phyloP scores from a whole-genome alignment of 2,888 invertebrate species.

The Tridacna crocea region DNA sequence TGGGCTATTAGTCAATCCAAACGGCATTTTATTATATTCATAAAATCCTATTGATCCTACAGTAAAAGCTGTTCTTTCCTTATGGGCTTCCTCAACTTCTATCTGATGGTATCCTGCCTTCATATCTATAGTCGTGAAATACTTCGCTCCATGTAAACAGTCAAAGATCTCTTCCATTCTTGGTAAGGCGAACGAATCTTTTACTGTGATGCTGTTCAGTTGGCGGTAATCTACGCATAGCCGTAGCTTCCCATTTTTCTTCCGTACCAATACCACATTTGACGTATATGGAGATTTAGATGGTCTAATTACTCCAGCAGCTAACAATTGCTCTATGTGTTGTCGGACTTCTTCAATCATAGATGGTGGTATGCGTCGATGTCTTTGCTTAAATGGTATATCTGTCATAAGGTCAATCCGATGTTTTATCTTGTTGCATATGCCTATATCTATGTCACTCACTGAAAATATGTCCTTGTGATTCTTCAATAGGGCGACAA shows the following conservation, averaged over 20 bases:
- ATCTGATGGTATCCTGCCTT: not conserved
- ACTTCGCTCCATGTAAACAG: not conserved
- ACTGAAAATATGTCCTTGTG: not conserved
- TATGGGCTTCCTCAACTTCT: too few relatives aligned
- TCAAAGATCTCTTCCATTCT: slow-evolving; percentile 1
- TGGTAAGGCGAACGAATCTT: too few relatives aligned
- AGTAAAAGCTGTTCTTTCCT: too few relatives aligned
- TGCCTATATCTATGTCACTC: not conserved
- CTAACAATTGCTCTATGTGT: not conserved
- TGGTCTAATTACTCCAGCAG: not conserved
- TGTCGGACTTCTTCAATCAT: too few relatives aligned
- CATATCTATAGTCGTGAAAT: too few relatives aligned
- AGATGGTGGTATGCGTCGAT: too few relatives aligned
- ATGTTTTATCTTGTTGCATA: too few relatives aligned
- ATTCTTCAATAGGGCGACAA: not conserved
- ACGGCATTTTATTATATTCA: slow-evolving; percentile 40
- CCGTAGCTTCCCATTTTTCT: not conserved
- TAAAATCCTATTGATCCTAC: too few relatives aligned
- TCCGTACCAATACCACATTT: not conserved
- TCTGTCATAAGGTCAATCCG: too few relatives aligned
- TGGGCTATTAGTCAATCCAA: too few relatives aligned
- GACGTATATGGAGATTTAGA: not conserved
- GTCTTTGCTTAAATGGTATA: too few relatives aligned
- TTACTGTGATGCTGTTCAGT: not conserved
- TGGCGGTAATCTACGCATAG: not conserved